Evolutionary conservation across 2,888 invertebrate species (phyloP), one percentile per base, ranked within the genome.

Genomic region (Metopia argyrocephala): DNA sequence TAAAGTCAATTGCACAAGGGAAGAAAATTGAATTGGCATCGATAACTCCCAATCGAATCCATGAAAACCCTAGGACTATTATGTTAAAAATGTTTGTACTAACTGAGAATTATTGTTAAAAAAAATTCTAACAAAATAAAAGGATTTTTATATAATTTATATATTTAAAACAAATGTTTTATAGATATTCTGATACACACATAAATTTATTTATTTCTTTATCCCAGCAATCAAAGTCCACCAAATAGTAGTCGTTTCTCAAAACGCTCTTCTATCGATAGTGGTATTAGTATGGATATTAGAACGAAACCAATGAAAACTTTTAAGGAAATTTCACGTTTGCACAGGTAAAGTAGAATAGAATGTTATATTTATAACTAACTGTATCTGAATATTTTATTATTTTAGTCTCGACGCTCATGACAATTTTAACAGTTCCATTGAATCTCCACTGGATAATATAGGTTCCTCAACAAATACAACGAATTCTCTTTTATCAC

Each of bases 191-290:
- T n/a, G n/a, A n/a, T n/a, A n/a, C n/a, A n/a, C n/a, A n/a, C n/a
- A n/a, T n/a, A n/a, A n/a, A n/a, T n/a, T n/a, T n/a, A n/a, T n/a
- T n/a, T n/a, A n/a, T n/a, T n/a, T n/a, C n/a, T n/a, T n/a, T n/a
- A n/a, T n/a, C n/a, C n/a, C n/a, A 90, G 89, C 86, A 89, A 89
- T 78, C 90, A 90, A 84, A 90, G 91, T 86, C 90, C 91, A 6
- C 90, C 90, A 7, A 89, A 87, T 31, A 86, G 86, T 38, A 87
- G 87, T 61, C 87, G 91, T 52, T 91, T 95, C 57, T 93, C 94
- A 31, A 95, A 95, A 87, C 91, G 95, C 66, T 94, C 95, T 0
- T 95, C 95, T 0, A 93, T 95, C 50, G 95, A 95, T 86, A 95
- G 95, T 85, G 95, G 95, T 12, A 95, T 95, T 83, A 94, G 95